phyloP scores from a whole-genome alignment of 2,797 vertebrate genomes.

The Brachymystax lenok region DNA sequence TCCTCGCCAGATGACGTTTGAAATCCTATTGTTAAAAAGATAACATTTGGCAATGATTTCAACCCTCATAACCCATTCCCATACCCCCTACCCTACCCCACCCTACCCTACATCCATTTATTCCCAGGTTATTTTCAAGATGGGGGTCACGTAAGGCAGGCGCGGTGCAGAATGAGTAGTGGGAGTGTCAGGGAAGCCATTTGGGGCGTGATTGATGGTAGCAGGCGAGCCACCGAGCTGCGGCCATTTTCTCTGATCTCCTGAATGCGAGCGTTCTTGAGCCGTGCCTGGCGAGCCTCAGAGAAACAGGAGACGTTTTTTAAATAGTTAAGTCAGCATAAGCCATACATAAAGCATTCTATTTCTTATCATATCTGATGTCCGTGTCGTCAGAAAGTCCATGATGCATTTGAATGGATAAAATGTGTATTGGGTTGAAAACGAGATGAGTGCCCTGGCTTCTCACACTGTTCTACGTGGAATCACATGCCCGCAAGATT shows the following conservation, averaged over 20 bases:
- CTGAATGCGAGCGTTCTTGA: conserved; percentile 54
- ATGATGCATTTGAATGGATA: conserved; percentile 54
- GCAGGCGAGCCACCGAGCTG: conserved; percentile 69
- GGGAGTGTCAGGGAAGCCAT: conserved; percentile 77
- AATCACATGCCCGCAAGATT: conserved; percentile 21
- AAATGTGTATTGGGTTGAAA: conserved; percentile 42
- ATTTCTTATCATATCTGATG: conserved; percentile 63
- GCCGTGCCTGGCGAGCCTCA: conserved; percentile 64
- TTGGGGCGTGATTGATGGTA: conserved; percentile 79
- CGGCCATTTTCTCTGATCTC: conserved; percentile 74
- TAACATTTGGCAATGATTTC: conserved; percentile 74
- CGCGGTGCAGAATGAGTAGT: conserved; percentile 66
- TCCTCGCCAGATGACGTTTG: conserved; percentile 65
- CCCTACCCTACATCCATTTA: conserved; percentile 26
- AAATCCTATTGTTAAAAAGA: conserved; percentile 66
- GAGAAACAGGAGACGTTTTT: conserved; percentile 62
- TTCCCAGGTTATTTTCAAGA: conserved; percentile 67
- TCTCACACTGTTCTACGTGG: background rate
- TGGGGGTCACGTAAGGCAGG: conserved; percentile 74
- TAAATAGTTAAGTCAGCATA: conserved; percentile 49
- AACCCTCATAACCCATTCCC: conserved; percentile 25
- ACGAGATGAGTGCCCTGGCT: conserved; percentile 4
- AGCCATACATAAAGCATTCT: conserved; percentile 58
- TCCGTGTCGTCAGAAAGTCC: conserved; percentile 56
- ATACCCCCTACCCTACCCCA: too few species aligned